Percentiles rank a stretch among this genome's conserved stretches.
phyloP scores from a whole-genome alignment of 2,113 vertebrate genomes.

The Zingel zingel region DNA sequence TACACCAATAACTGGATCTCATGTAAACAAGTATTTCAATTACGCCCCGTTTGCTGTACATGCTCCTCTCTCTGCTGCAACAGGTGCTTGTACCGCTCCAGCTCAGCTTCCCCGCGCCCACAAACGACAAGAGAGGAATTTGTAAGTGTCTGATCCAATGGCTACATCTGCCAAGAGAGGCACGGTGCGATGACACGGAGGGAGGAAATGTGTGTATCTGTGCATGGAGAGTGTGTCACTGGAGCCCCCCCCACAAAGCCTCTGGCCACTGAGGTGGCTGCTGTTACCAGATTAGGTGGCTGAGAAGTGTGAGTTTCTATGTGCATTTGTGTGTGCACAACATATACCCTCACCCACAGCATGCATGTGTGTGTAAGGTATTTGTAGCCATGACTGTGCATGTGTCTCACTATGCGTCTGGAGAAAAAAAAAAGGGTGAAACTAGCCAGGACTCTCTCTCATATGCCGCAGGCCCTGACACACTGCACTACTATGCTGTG shows the following conservation, averaged over 20 bases:
- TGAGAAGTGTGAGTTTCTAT: constrained; percentile 16
- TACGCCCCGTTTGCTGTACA: constrained; percentile 14
- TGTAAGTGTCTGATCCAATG: constrained; percentile 58
- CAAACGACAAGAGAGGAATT: constrained; percentile 62
- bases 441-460: constrained; percentile 41
- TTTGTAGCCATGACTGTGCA: constrained; percentile 38
- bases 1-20: constrained; percentile 19
- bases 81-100: constrained; percentile 53
- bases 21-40: constrained; percentile 42
- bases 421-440: constrained; percentile 2
- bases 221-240: background rate
- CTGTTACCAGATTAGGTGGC: constrained; percentile 62
- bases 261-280: constrained; percentile 64
- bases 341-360: constrained; percentile 10
- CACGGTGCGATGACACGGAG: background rate
- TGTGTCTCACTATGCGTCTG: constrained; percentile 30
- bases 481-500: constrained; percentile 59
- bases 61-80: constrained; percentile 42
- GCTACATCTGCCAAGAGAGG: constrained; percentile 69
- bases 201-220: constrained; percentile 18
- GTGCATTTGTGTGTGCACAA: constrained; percentile 20
- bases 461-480: constrained; percentile 62
- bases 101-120: constrained; percentile 24
- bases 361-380: background rate
- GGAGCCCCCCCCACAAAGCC: constrained; percentile 45